Conservation (phyloP, 1,140 invertebrate species). For the Hylaeus anthracinus region DNA sequence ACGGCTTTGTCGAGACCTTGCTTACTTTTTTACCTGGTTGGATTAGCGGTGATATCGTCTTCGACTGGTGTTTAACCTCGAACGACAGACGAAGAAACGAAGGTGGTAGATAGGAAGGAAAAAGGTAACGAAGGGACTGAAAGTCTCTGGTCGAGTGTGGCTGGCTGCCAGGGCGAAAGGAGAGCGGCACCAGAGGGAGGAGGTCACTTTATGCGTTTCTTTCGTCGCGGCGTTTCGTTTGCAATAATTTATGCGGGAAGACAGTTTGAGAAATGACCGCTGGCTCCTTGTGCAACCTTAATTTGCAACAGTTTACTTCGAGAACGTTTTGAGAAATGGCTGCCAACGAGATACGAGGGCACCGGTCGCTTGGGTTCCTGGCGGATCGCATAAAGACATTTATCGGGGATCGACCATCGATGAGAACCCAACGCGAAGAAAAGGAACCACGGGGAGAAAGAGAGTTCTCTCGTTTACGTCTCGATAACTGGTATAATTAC, state of each 20-base stretch:
- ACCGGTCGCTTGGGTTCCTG: conserved; percentile 43
- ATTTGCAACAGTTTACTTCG: conserved; percentile 78
- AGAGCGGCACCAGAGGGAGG: conserved; percentile 9
- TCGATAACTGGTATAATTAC: conserved; percentile 41
- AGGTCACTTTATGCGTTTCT: conserved; percentile 74
- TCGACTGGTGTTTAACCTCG: conserved; percentile 31
- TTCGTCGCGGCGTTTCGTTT: conserved; percentile 76
- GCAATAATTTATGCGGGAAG: conserved; percentile 78
- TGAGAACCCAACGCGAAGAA: conserved; percentile 24
- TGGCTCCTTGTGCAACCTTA: conserved; percentile 77
- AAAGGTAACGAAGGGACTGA: conserved; percentile 11
- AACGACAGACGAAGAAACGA: conserved; percentile 38
- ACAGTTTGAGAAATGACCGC: conserved; percentile 78
- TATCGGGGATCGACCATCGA: conserved; percentile 63
- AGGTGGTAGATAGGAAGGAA: conserved; percentile 25
- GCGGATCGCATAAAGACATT: conserved; percentile 66
- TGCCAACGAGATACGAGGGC: conserved; percentile 60
- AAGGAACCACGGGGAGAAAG: neutral
- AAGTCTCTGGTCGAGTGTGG: too few species aligned
- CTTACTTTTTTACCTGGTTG: conserved; percentile 45
- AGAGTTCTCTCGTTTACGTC: neutral
- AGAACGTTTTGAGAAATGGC: conserved; percentile 74
- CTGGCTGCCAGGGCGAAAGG: conserved; percentile 5
- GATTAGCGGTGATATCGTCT: conserved; percentile 64
- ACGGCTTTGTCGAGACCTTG: conserved; percentile 16